Evolutionary conservation across 1,140 invertebrate species (phyloP), one percentile per base, ranked within the genome.

Genomic region (Diorhabda carinulata): DNA sequence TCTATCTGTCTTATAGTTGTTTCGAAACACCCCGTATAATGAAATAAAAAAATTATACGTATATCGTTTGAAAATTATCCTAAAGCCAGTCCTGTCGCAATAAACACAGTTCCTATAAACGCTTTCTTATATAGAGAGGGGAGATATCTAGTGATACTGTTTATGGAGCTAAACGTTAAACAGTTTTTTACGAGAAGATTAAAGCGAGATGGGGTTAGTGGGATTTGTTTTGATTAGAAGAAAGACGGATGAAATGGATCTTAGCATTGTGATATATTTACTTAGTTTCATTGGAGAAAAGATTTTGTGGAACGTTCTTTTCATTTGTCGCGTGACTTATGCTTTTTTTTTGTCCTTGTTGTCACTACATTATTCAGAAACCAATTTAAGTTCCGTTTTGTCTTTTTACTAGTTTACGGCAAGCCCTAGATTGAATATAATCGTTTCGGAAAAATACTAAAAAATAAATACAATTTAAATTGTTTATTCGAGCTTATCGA

Each of bases 101-200:
- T 69, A 52, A 57, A 72, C 66, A 64, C 73, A 71, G 68, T 74
- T 77, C 75, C 77, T 74, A 75, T 75, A 76, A 69, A 72, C 43
- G 56, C 74, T 67, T 68, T 71, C 73, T 75, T 74, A 76, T 10
- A 76, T 73, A 72, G 75, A 73, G 74, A 73, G 73, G 74, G 75
- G 73, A 66, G 64, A 78, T 78, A 25, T 25, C 25, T 25, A 76
- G 77, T 72, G 77, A 79, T 79, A 79, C 78, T 78, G 74, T 79
- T 79, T 79, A 79, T 77, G 78, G 64, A 25, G 77, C 76, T 77
- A 79, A 79, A 78, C 78, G 74, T 76, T 79, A 77, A 79, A 79
- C 78, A 78, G 72, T 79, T 79, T 79, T 79, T 79, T 77, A 77
- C 68, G 74, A 74, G 68, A 72, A 72, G 78, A 78, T 79, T 77